These are phyloP conservation scores for Minunthozetes semirufus DNA, from an alignment of 2,888 invertebrate species.

Conservation along the genomic window DNA sequence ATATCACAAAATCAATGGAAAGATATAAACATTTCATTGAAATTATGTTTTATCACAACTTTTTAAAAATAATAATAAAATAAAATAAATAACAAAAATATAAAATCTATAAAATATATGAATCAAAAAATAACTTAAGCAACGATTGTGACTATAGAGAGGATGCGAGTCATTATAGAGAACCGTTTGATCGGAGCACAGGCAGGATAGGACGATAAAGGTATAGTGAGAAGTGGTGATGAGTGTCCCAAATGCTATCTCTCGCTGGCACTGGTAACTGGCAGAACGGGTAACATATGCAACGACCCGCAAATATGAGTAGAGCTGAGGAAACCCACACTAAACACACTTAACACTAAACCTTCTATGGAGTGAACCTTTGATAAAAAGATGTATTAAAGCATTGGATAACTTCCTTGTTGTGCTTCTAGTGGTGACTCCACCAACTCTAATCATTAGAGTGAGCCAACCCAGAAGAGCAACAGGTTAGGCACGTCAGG, in stretches of 20 bases:
- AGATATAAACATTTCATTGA: too few relatives aligned
- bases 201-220: background rate
- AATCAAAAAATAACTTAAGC: background rate
- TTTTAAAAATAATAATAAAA: too few relatives aligned
- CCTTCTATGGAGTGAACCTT: background rate
- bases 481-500: background rate
- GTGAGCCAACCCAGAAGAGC: background rate
- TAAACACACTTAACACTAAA: background rate
- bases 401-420: conserved; percentile 11
- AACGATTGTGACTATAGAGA: too few relatives aligned
- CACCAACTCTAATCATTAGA: background rate
- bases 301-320: conserved; percentile 17
- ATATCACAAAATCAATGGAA: conserved; percentile 1
- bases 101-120: background rate
- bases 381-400: conserved; percentile 10
- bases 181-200: too few relatives aligned
- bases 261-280: conserved; percentile 6
- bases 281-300: conserved; percentile 8
- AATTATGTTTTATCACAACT: too few relatives aligned
- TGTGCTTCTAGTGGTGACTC: background rate
- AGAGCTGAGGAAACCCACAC: too few relatives aligned
- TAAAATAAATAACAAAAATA: background rate
- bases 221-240: background rate
- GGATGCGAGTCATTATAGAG: too few relatives aligned
- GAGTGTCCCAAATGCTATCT: background rate